phyloP scores from a whole-genome alignment of 2,888 invertebrate genomes.

The Apoda limacodes region DNA sequence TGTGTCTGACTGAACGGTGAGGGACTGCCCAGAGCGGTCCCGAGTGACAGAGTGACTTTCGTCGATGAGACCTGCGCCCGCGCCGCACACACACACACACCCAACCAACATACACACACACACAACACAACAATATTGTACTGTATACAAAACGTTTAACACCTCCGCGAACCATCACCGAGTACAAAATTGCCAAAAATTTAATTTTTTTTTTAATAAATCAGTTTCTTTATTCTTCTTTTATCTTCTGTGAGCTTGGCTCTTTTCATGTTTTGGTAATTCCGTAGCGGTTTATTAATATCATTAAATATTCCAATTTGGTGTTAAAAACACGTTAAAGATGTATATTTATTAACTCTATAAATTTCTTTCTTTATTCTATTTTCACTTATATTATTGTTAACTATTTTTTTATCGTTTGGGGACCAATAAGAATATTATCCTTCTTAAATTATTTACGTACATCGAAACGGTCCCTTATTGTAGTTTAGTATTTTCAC shows the following conservation, averaged over 20 bases:
- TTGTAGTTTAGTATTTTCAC: too few species aligned
- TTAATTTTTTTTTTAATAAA: too few species aligned
- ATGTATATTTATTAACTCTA: too few species aligned
- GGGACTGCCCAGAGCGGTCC: constrained; percentile 27
- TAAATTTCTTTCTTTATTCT: constrained; percentile 15
- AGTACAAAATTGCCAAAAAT: constrained; percentile 70
- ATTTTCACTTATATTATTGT: constrained; percentile 14
- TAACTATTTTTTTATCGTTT: constrained; percentile 14
- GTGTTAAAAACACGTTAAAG: too few species aligned
- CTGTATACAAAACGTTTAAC: constrained; percentile 18
- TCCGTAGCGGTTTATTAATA: too few species aligned
- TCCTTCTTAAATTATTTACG: too few species aligned
- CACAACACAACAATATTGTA: constrained; percentile 16
- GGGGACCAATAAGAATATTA: too few species aligned
- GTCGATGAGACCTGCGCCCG: constrained; percentile 31
- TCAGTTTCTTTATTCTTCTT: constrained; percentile 28
- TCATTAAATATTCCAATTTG: too few species aligned
- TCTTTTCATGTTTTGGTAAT: too few species aligned
- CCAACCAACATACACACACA: constrained; percentile 16
- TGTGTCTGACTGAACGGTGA: constrained; percentile 43
- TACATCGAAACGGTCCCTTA: too few species aligned
- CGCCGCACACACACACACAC: constrained; percentile 28
- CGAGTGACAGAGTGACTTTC: constrained; percentile 32
- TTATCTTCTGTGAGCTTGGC: too few species aligned
- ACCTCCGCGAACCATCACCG: constrained; percentile 51